Evolutionary conservation across 2,113 vertebrate genomes (phyloP), one percentile per base, ranked within the genome.

Genomic region (Vireo altiloquus): DNA sequence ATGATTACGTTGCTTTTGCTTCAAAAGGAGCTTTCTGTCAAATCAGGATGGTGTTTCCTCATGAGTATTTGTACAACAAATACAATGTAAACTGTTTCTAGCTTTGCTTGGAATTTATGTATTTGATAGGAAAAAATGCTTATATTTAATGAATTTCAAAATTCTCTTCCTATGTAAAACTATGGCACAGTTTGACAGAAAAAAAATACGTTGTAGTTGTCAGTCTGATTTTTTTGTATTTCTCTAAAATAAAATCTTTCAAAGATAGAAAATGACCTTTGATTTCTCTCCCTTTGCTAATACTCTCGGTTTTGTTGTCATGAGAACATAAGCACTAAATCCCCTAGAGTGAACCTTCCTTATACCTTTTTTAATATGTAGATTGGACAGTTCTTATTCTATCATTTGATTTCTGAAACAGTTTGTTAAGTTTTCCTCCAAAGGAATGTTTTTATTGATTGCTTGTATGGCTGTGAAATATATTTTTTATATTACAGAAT

Each of bases 391-490:
- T 84, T 89, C 66, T 90, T 89, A 91, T 53, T 61, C 76, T 72
- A 59, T 35, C 71, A 93, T 70, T 76, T 76, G 50, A 86, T 65
- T n/a, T 37, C 37, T 71, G 57, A 91, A 87, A 56, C 25, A 74
- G 69, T 86, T 71, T 52, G n/a, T 71, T 82, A 76, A 60, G 21
- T 52, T 89, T 79, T 72, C 25, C 87, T 82, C 33, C 47, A 39
- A 78, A 92, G 18, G 39, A 91, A 70, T 85, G 49, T 82, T 90
- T 92, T 75, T 95, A 92, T 89, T 84, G 80, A 96, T 96, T 61
- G 31, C n/a, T 95, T 57, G 42, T 83, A 64, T 35, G 30, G 37
- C 66, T 46, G n/a, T 79, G 30, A 50, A 79, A 92, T 21, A 3
- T 46, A 81, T 80, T 91, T 95, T 79, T 28, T 66, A 7, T 72